Evolutionary conservation across 92 coral and sea anemone species (phyloP), one percentile per base, ranked within the genome.

Genomic region (Anthopleura xanthogrammica): DNA sequence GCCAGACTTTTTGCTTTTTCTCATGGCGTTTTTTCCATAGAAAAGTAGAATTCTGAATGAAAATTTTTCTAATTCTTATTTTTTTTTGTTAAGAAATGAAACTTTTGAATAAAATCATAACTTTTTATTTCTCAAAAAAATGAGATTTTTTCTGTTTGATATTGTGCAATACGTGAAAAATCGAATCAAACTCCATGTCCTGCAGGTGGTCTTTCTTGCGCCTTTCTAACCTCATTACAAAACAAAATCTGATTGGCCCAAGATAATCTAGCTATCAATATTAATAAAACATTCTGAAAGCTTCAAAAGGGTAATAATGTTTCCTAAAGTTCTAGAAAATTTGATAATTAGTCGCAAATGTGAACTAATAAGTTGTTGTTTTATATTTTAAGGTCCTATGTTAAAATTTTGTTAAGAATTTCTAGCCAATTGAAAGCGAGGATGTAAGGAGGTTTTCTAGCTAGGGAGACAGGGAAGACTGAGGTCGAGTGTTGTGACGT

Each of bases 401-500:
- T 46, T 77, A 19, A 36, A 7, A 52, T 50, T 52, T 24, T 12
- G 36, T 3, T 20, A 7, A 11, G 56, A 3, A 16, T 4, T 19
- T 19, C 12, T 17, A 81, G 77, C 84, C 43, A 81, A 81, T 81
- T 77, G 74, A 16, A 48, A 48, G 42, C 9, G 16, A 46, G 20
- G 7, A 17, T 81, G 54, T 81, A 70, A 66, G 17, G 58, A 81
- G 43, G 80, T 83, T 83, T 74, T 29, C 36, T 29, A 1, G 62
- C 20, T 0, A 12, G 16, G 20, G 17, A 3, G 70, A 72, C 70
- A 76, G 89, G 36, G 75, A 62, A 80, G 90, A 84, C 85, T 90
- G 58, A 78, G 90, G 77, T 19, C 62, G 80, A 84, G 77, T 80
- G 72, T 70, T 75, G 77, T 87, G 93, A 90, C 93, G 93, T 87